These are phyloP conservation scores for Calliphora vomitoria DNA, from an alignment of 2,888 invertebrate genomes.

Conservation along the genomic window DNA sequence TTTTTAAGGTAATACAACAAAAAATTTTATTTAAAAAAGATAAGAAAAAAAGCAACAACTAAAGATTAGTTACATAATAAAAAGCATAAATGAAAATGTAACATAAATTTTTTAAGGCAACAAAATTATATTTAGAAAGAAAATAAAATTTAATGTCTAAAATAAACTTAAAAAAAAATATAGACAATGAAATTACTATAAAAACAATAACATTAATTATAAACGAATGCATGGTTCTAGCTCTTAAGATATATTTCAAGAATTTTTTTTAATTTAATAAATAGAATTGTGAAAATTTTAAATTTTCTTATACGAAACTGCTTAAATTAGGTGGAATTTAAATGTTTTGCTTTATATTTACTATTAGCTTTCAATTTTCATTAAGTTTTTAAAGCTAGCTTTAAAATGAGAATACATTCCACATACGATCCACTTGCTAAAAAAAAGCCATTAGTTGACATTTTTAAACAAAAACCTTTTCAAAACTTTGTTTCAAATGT, in stretches of 20 bases:
- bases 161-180: not conserved
- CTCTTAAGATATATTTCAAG: too few relatives aligned
- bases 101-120: not conserved
- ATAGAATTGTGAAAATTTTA: too few relatives aligned
- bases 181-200: too few relatives aligned
- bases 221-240: too few relatives aligned
- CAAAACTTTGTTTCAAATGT: too few relatives aligned
- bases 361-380: not conserved
- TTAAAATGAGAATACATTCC: not conserved
- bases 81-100: not conserved
- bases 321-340: too few relatives aligned
- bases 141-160: not conserved
- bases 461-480: too few relatives aligned
- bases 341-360: too few relatives aligned
- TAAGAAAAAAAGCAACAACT: not conserved
- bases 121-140: not conserved
- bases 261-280: too few relatives aligned
- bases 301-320: too few relatives aligned
- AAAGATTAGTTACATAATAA: not conserved
- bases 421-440: conserved; percentile 17
- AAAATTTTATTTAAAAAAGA: not conserved
- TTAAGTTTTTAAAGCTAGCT: not conserved
- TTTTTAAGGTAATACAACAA: conserved; percentile 22
- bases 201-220: too few relatives aligned
- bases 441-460: not conserved